Percentiles rank a stretch among this genome's conserved stretches.
phyloP scores from a whole-genome alignment of 2,888 invertebrate species.

The Drosophila nr. perissopoda region DNA sequence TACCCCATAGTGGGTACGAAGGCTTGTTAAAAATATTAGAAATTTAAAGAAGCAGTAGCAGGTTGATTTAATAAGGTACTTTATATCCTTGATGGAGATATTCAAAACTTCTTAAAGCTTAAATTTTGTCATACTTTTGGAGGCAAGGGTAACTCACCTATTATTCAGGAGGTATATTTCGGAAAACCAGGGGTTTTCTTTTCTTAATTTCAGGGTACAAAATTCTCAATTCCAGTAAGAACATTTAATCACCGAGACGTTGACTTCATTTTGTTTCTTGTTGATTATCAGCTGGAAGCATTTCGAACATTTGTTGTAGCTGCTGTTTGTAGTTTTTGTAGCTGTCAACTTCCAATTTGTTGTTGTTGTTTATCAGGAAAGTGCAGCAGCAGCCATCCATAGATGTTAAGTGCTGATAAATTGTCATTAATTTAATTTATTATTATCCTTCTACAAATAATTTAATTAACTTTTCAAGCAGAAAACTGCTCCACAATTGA shows the following conservation, averaged over 20 bases:
- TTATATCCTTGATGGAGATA: not conserved
- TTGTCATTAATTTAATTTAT: conserved; percentile 8
- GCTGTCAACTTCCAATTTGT: conserved; percentile 60
- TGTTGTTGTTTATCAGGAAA: conserved; percentile 58
- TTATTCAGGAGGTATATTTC: not conserved
- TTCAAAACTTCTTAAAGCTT: too few species aligned
- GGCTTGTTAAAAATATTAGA: not conserved
- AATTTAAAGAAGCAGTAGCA: not conserved
- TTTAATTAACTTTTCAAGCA: not conserved
- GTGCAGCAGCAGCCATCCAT: conserved; percentile 33
- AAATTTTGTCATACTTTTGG: not conserved
- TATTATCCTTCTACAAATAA: not conserved
- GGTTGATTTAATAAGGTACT: too few species aligned
- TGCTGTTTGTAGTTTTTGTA: conserved; percentile 26
- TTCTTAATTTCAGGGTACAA: not conserved
- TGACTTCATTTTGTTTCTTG: conserved; percentile 68
- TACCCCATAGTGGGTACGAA: not conserved
- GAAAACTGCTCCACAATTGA: not conserved
- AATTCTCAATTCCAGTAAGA: not conserved
- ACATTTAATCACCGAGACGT: conserved; percentile 55
- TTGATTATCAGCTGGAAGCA: conserved; percentile 64
- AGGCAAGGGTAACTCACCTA: not conserved
- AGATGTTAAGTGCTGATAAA: conserved; percentile 19
- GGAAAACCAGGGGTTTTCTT: not conserved
- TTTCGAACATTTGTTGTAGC: conserved; percentile 46